phyloP scores from a whole-genome alignment of 2,113 vertebrate species.

The Pachycephala philippinensis region DNA sequence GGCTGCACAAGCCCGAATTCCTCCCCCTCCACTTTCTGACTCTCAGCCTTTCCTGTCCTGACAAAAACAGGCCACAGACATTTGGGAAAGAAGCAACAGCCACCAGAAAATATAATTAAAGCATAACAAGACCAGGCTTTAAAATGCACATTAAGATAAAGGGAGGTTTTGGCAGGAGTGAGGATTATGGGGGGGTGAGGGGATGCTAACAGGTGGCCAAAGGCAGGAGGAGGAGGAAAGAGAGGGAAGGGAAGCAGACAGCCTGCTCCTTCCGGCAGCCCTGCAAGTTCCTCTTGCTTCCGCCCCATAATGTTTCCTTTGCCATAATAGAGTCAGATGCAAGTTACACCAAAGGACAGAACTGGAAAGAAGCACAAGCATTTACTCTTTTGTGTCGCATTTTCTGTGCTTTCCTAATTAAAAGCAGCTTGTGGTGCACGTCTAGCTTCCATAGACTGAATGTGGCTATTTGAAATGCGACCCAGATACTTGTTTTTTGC shows the following conservation, averaged over 20 bases:
- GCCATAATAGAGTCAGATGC: constrained; percentile 1
- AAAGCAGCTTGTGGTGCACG: not conserved
- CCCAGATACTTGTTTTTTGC: not conserved
- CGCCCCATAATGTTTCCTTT: constrained; percentile 22
- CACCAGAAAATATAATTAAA: constrained; percentile 22
- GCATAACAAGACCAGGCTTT: not conserved
- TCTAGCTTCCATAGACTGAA: not conserved
- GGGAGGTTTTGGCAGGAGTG: not conserved
- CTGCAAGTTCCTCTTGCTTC: not conserved
- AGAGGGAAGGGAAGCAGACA: constrained; percentile 4
- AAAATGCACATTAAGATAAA: constrained; percentile 23
- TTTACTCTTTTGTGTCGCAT: not conserved
- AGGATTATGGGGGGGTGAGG: not conserved
- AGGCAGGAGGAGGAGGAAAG: constrained; percentile 11
- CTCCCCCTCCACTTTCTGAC: not conserved
- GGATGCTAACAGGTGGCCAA: constrained; percentile 39
- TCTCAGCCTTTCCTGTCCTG: not conserved
- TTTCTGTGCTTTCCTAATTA: not conserved
- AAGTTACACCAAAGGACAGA: not conserved
- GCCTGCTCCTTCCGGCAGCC: not conserved
- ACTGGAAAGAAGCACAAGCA: not conserved
- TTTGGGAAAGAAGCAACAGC: not conserved
- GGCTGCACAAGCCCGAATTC: not conserved
- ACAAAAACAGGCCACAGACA: constrained; percentile 8
- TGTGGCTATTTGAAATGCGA: not conserved